Evolutionary conservation across 1,140 invertebrate species (phyloP).

Genomic region (Nylanderia fulva): DNA sequence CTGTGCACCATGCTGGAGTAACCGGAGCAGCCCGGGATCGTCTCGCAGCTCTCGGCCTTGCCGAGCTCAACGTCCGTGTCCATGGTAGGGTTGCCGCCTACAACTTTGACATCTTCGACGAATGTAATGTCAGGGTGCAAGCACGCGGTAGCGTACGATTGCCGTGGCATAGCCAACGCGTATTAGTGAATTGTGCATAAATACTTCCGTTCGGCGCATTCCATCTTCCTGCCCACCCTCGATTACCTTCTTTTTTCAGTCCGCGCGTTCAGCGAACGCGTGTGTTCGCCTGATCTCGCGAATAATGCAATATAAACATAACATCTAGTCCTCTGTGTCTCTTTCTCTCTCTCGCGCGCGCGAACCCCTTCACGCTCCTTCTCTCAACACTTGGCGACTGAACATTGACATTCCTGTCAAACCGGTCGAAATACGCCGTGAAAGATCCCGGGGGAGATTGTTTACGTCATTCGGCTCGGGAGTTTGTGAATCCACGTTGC

Average conservation of each 20-base stretch:
- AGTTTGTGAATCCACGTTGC: neutral
- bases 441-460: neutral
- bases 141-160: slow-evolving; percentile 43
- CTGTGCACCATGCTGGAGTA: slow-evolving; percentile 85
- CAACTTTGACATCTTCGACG: slow-evolving; percentile 56
- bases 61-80: slow-evolving; percentile 72
- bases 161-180: slow-evolving; percentile 45
- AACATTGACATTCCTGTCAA: slow-evolving; percentile 61
- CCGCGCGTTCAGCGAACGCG: too few relatives aligned
- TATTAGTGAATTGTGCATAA: slow-evolving; percentile 4
- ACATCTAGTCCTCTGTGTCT: slow-evolving; percentile 1
- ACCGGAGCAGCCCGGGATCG: slow-evolving; percentile 79
- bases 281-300: neutral
- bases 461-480: slow-evolving; percentile 25
- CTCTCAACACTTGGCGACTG: slow-evolving; percentile 56
- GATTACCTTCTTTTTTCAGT: neutral
- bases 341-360: slow-evolving; percentile 17
- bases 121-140: slow-evolving; percentile 46
- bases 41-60: slow-evolving; percentile 81
- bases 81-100: slow-evolving; percentile 73
- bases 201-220: slow-evolving; percentile 28
- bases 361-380: too few relatives aligned
- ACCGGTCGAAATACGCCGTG: neutral
- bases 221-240: slow-evolving; percentile 54
- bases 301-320: slow-evolving; percentile 71